Evolutionary conservation across 2,888 invertebrate species (phyloP).

Genomic region (Teleogryllus oceanicus): DNA sequence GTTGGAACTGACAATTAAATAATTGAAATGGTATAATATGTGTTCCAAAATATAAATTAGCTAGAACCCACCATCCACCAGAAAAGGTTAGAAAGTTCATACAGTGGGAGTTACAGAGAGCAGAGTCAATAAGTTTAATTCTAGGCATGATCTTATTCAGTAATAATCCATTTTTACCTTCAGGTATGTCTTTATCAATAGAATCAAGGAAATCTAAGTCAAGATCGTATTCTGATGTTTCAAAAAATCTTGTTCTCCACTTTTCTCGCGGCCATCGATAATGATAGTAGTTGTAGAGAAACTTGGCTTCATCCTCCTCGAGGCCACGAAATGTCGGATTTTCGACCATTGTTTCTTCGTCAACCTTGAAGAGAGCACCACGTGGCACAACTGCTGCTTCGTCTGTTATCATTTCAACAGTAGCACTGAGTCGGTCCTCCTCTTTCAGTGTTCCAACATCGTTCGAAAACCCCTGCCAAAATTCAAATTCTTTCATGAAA

Average conservation of each 20-base stretch:
- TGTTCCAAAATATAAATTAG: not conserved
- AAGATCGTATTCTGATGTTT: constrained; percentile 78
- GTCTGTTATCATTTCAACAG: constrained; percentile 65
- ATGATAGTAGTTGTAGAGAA: constrained; percentile 72
- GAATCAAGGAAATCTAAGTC: constrained; percentile 83
- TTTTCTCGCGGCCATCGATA: constrained; percentile 66
- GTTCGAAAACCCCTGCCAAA: not conserved
- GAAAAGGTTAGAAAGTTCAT: no score
- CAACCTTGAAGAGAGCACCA: constrained; percentile 60
- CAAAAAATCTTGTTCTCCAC: constrained; percentile 71
- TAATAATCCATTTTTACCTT: constrained; percentile 48
- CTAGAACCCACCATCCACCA: no score
- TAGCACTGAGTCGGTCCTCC: constrained; percentile 71
- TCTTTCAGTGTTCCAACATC: constrained; percentile 59
- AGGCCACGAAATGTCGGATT: constrained; percentile 44
- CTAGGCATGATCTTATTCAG: no score
- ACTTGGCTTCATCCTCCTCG: constrained; percentile 58
- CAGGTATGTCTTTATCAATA: constrained; percentile 74
- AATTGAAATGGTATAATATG: no score
- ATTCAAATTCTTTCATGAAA: not conserved
- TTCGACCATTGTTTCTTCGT: constrained; percentile 27
- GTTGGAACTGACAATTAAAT: not conserved
- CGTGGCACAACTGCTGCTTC: constrained; percentile 76
- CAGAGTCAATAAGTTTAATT: no score
- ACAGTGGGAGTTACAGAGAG: no score